These are phyloP conservation scores for Nowickia ferox DNA, from an alignment of 2,888 invertebrate genomes.

Conservation along the genomic window DNA sequence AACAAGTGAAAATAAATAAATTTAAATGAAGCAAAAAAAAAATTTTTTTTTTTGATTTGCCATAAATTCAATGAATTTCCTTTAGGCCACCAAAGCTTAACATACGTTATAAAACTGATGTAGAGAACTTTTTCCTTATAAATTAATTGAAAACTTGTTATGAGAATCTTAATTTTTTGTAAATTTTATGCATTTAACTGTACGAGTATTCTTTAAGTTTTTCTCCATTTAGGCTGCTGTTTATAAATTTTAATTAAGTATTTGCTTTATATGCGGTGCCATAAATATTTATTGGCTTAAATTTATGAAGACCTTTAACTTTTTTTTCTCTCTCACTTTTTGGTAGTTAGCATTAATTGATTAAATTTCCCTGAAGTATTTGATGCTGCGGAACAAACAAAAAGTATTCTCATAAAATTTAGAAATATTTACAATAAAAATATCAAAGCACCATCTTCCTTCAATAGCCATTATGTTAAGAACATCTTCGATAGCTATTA, in stretches of 20 bases:
- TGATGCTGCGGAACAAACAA: neutral
- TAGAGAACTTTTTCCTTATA: conserved; percentile 4
- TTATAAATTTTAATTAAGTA: conserved; percentile 38
- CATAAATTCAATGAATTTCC: conserved; percentile 31
- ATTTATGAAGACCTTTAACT: neutral
- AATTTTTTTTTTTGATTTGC: neutral
- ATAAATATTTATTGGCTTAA: conserved; percentile 66
- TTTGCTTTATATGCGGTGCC: conserved; percentile 8
- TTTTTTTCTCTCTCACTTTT: neutral
- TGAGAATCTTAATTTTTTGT: no score
- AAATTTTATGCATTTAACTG: conserved; percentile 5
- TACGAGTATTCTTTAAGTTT: neutral
- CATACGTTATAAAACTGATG: neutral
- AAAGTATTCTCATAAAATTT: conserved; percentile 59
- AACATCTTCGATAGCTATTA: conserved; percentile 33
- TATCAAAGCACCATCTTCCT: conserved; percentile 66
- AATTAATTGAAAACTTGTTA: conserved; percentile 54
- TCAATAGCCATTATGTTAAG: conserved; percentile 37
- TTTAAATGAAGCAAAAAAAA: neutral
- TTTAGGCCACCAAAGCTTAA: conserved; percentile 10
- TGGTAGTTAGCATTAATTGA: conserved; percentile 22
- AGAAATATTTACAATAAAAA: conserved; percentile 46
- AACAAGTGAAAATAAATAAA: neutral
- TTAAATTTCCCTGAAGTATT: conserved; percentile 21
- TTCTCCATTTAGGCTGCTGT: conserved; percentile 3